Evolutionary conservation across 2,888 invertebrate genomes (phyloP).

Genomic region (Leptopilina myrica): DNA sequence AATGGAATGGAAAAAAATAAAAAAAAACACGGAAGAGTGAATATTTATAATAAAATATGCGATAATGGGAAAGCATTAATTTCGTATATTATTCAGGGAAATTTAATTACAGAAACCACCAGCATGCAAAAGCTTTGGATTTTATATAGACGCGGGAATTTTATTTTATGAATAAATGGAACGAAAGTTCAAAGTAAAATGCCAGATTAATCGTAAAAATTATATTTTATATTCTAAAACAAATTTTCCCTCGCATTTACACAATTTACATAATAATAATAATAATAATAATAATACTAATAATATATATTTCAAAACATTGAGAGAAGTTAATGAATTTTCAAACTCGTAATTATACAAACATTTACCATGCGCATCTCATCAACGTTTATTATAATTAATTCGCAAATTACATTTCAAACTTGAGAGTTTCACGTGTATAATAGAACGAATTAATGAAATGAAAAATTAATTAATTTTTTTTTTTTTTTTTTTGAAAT

Average conservation of each 20-base stretch:
- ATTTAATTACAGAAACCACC: conserved; percentile 49
- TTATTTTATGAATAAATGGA: conserved; percentile 27
- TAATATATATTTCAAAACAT: neutral
- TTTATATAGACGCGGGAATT: conserved; percentile 38
- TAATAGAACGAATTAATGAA: neutral
- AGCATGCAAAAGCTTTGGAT: conserved; percentile 45
- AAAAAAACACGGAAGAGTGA: neutral
- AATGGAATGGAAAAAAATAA: neutral
- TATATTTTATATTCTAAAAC: too few relatives aligned
- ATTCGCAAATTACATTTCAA: neutral
- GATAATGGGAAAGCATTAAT: conserved; percentile 53
- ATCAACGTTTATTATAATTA: conserved; percentile 12
- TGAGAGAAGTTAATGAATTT: neutral
- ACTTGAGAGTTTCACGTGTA: neutral
- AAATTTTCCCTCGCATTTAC: too few relatives aligned
- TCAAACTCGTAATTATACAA: conserved; percentile 14
- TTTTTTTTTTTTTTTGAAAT: neutral
- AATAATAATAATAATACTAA: too few relatives aligned
- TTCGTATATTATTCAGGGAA: conserved; percentile 47
- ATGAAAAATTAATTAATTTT: neutral
- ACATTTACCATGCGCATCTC: conserved; percentile 8
- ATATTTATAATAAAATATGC: conserved; percentile 45
- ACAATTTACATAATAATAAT: too few relatives aligned
- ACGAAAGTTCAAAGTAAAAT: conserved; percentile 34
- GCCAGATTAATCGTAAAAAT: neutral